Evolutionary conservation across 1,140 invertebrate genomes (phyloP).

Genomic region (Drosophila nigromelanica): DNA sequence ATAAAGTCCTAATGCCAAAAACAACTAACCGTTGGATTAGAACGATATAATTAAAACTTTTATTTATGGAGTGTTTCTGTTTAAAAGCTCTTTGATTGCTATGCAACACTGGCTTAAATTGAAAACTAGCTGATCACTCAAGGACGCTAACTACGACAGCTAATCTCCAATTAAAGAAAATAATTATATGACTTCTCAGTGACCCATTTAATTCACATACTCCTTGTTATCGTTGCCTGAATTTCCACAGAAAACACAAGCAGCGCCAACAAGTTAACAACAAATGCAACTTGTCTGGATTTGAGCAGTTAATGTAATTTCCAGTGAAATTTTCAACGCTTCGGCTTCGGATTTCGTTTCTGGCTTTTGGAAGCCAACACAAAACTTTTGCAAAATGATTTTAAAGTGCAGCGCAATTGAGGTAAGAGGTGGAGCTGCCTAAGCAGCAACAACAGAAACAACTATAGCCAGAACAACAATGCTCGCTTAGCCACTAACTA

Average conservation of each 20-base stretch:
- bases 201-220: conserved; percentile 20
- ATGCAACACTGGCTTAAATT: too few species aligned
- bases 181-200: neutral
- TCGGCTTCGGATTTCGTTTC: conserved; percentile 41
- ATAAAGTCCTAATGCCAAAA: conserved; percentile 12
- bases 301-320: conserved; percentile 66
- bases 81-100: too few species aligned
- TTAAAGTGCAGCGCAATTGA: conserved; percentile 66
- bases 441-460: conserved; percentile 35
- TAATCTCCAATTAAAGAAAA: too few species aligned
- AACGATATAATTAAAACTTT: too few species aligned
- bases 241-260: conserved; percentile 26
- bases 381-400: conserved; percentile 71
- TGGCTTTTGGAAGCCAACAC: conserved; percentile 35
- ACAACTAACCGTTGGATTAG: neutral
- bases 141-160: too few species aligned
- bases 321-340: conserved; percentile 74
- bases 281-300: conserved; percentile 21
- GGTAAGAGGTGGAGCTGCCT: conserved; percentile 63
- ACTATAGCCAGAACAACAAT: conserved; percentile 3
- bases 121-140: too few species aligned
- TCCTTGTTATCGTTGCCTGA: conserved; percentile 31
- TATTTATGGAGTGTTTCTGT: too few species aligned
- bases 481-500: conserved; percentile 27
- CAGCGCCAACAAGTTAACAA: conserved; percentile 20